A percentile compares a stretch with the other conserved stretches of the same genome.
These are phyloP conservation scores for Peromyscus polionotus DNA, from an alignment of 2,113 vertebrate species.

Conservation along the genomic window DNA sequence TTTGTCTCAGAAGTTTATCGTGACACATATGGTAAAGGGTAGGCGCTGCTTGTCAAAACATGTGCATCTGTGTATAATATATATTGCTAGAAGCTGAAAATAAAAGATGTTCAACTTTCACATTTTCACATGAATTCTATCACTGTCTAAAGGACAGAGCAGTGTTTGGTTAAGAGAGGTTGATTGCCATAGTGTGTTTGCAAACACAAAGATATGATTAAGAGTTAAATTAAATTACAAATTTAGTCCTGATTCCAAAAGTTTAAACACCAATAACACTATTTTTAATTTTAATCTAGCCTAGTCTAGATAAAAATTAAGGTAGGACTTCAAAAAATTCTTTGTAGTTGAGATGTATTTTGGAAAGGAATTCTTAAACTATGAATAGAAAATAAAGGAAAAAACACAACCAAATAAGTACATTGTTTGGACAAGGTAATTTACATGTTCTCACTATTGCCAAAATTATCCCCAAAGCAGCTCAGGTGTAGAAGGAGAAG, in stretches of 20 bases:
- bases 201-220: neutral
- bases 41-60: neutral
- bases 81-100: neutral
- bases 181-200: neutral
- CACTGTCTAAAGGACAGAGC: neutral
- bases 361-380: neutral
- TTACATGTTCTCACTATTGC: constrained; percentile 19
- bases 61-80: neutral
- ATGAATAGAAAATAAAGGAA: constrained; percentile 55
- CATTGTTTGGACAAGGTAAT: neutral
- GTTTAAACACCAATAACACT: neutral
- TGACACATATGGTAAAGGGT: neutral
- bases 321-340: constrained; percentile 2
- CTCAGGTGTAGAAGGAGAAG: constrained; percentile 1
- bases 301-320: constrained; percentile 1
- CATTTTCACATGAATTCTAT: neutral
- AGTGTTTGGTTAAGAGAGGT: neutral
- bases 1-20: neutral
- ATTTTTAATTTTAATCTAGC: constrained; percentile 52
- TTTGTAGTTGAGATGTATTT: constrained; percentile 13
- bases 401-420: constrained; percentile 31
- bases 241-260: constrained; percentile 25
- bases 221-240: constrained; percentile 48
- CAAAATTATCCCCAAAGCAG: neutral
- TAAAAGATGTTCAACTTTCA: neutral